Base-by-base conservation (phyloP, 2,113 vertebrate species). In the Choloepus hoffmanni region DNA sequence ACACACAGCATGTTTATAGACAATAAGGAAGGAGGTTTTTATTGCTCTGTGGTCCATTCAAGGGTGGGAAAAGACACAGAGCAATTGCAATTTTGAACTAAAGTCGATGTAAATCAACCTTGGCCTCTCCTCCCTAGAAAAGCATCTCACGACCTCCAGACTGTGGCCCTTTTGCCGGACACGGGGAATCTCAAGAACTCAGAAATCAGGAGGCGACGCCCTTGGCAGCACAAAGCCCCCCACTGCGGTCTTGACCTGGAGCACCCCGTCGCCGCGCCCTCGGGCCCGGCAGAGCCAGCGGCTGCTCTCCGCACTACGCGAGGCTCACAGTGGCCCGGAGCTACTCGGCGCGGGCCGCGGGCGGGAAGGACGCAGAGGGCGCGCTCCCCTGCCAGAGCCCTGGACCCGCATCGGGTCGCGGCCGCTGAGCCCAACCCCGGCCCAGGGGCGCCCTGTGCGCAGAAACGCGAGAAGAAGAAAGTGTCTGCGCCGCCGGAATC, bases 241-340 rank as follows among this genome's bases (percentile, higher is more conserved):
- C 23, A 9, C 1, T 36, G 30, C 67, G 15, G 96, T 96, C 89
- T 98, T 98, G 98, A 99, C 99, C 99, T 89, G 96, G 96, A 84
- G 98, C 99, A 97, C 99, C 99, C 98, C 98, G 98, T 96, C 99
- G 98, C 53, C 99, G 98, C 48, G 99, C 99, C 98, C 98, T 99
- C 98, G 43, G 43, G 43, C 43, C 43, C 4, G 4, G 7, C 43
- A 45, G 43, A 45, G 43, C 43, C 43, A 45, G 95, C 83, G 99
- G 98, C 98, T 99, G 99, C 94, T 99, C 98, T 79, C 99, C 99
- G 97, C 99, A 98, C 76, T 99, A 99, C 58, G 99, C 99, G 85
- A 98, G 98, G 97, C 98, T 98, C 98, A 99, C 99, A 98, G 96
- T 96, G 98, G 62, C 97, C 9, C 55, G 97, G 55, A 99, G 98